phyloP scores from a whole-genome alignment of 1,140 invertebrate genomes.

The Grapholita molesta region DNA sequence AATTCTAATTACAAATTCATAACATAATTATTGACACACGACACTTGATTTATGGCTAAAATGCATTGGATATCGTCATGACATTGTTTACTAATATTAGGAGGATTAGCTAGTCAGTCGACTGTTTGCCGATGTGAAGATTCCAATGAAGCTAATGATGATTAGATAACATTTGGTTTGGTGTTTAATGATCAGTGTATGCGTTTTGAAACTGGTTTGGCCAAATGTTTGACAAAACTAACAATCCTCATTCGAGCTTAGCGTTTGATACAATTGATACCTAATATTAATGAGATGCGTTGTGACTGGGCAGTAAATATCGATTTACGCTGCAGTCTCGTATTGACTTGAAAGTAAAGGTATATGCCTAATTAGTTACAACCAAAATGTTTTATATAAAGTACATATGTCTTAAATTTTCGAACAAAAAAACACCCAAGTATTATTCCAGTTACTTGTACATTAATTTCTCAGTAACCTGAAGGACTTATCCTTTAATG shows the following conservation, averaged over 20 bases:
- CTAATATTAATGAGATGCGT: background rate
- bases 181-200: background rate
- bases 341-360: no score
- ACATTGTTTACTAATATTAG: background rate
- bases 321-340: no score
- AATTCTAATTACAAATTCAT: background rate
- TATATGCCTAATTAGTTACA: no score
- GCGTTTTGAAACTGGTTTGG: background rate
- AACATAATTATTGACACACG: background rate
- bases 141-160: background rate
- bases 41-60: background rate
- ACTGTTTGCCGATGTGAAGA: background rate
- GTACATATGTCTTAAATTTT: no score
- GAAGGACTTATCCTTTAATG: no score
- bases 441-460: no score
- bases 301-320: background rate
- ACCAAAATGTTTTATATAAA: no score
- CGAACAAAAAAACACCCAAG: no score
- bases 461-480: no score
- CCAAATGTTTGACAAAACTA: background rate
- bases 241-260: no score
- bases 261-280: background rate
- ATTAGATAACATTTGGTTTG: no score
- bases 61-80: background rate
- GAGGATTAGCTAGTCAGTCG: background rate